A percentile compares a stretch with the other conserved stretches of the same genome.
Conservation (phyloP, 2,797 vertebrate species). For the Leuciscus waleckii region DNA sequence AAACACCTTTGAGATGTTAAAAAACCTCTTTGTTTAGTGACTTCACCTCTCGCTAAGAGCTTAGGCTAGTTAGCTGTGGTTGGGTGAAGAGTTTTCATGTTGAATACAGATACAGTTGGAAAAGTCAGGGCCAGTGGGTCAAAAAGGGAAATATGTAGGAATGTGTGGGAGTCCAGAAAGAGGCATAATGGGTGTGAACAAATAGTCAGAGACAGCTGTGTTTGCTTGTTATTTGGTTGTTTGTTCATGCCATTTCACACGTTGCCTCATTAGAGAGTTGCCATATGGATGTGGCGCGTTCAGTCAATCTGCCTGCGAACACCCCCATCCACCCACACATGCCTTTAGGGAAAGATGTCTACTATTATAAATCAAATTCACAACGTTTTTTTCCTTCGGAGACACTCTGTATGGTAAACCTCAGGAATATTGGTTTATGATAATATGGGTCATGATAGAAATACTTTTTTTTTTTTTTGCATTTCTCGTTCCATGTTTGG, state of each 20-base stretch:
- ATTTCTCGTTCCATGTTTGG: neutral
- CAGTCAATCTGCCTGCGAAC: slow-evolving; percentile 65
- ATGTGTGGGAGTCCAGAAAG: slow-evolving; percentile 33
- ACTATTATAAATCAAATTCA: slow-evolving; percentile 21
- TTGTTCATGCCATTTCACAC: slow-evolving; percentile 72
- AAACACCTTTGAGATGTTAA: neutral
- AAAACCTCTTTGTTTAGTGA: neutral
- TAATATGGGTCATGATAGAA: slow-evolving; percentile 1
- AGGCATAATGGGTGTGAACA: slow-evolving; percentile 22
- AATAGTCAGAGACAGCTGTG: slow-evolving; percentile 38
- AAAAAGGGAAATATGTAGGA: slow-evolving; percentile 28
- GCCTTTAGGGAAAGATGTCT: slow-evolving; percentile 41
- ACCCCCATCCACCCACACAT: slow-evolving; percentile 42
- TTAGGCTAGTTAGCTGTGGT: neutral
- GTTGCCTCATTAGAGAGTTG: slow-evolving; percentile 65
- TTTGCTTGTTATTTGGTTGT: slow-evolving; percentile 60
- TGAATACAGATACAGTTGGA: neutral
- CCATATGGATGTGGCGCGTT: slow-evolving; percentile 69
- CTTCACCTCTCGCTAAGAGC: neutral
- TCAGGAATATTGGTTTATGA: slow-evolving; percentile 16
- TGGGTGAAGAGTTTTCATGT: neutral
- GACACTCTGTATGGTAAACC: neutral
- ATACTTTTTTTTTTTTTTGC: neutral
- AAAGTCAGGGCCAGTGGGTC: slow-evolving; percentile 12
- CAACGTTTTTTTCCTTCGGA: neutral